A percentile compares a stretch with the other conserved stretches of the same genome.
These are phyloP conservation scores for Anodontia alba DNA, from an alignment of 2,888 invertebrate species.

Conservation along the genomic window DNA sequence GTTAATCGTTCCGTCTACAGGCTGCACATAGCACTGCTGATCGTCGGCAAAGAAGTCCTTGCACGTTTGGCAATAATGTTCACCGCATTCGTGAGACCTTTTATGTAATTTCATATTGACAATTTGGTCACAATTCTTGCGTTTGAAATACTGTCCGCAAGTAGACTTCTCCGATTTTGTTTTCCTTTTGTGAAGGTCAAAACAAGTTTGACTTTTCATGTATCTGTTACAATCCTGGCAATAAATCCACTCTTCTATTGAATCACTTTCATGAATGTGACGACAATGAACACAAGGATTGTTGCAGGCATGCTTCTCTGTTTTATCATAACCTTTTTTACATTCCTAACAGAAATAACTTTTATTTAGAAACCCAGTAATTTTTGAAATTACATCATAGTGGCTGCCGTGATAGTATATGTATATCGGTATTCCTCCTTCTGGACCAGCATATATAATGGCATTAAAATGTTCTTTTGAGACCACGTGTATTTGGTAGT, in stretches of 20 bases:
- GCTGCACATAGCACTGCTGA: background rate
- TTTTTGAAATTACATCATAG: conserved; percentile 42
- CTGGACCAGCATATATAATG: conserved; percentile 27
- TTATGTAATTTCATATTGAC: background rate
- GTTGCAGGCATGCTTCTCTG: no score
- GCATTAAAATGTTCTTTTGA: background rate
- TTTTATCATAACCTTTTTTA: no score
- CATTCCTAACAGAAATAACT: conserved; percentile 12
- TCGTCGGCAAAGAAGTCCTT: background rate
- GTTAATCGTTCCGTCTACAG: background rate
- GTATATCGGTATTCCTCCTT: conserved; percentile 43
- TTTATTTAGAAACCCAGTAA: conserved; percentile 39
- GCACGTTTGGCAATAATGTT: background rate
- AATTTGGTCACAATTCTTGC: no score
- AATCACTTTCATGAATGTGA: conserved; percentile 10
- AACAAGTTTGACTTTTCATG: conserved; percentile 16
- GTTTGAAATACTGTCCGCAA: no score
- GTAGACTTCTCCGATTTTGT: no score
- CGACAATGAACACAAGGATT: no score
- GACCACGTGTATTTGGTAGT: conserved; percentile 18
- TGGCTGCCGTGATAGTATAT: conserved; percentile 41
- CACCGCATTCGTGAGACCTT: background rate
- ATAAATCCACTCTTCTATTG: conserved; percentile 19
- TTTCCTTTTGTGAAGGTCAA: conserved; percentile 5
- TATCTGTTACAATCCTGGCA: conserved; percentile 20